Evolutionary conservation across 53 echinoderm and acorn worm genomes (phyloP).

Genomic region (Echinarachnius parma): DNA sequence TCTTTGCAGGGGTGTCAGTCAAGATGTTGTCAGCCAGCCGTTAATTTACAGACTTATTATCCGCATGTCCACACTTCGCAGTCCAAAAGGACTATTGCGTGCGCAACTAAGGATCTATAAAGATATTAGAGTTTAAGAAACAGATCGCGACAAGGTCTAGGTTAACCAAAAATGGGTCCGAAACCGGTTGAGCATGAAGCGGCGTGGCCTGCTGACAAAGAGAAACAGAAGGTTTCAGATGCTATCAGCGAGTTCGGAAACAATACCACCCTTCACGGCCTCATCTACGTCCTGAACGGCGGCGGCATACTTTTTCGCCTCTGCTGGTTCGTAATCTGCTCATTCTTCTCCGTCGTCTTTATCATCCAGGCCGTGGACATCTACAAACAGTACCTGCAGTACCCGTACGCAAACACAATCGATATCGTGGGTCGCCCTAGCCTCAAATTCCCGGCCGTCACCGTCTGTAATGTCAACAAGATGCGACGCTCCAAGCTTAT

Average conservation of each 20-base stretch:
- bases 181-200: no score
- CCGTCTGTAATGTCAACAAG: constrained; percentile 78
- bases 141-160: no score
- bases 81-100: no score
- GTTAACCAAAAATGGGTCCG: no score
- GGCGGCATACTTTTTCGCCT: constrained; percentile 1
- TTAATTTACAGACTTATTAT: no score
- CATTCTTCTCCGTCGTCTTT: not conserved
- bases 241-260: constrained; percentile 31
- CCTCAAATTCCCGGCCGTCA: constrained; percentile 69
- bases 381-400: not conserved
- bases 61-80: no score
- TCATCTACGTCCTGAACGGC: constrained; percentile 23
- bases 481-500: constrained; percentile 47
- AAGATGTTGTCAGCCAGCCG: no score
- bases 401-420: constrained; percentile 42
- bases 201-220: no score
- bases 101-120: no score
- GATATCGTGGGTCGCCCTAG: constrained; percentile 52
- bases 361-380: constrained; percentile 12
- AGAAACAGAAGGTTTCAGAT: no score
- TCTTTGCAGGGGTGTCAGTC: no score
- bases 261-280: constrained; percentile 32
- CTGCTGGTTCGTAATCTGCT: not conserved
- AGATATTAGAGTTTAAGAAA: no score